These are phyloP conservation scores for Ormyrus thymus DNA, from an alignment of 2,888 invertebrate genomes.

Conservation along the genomic window DNA sequence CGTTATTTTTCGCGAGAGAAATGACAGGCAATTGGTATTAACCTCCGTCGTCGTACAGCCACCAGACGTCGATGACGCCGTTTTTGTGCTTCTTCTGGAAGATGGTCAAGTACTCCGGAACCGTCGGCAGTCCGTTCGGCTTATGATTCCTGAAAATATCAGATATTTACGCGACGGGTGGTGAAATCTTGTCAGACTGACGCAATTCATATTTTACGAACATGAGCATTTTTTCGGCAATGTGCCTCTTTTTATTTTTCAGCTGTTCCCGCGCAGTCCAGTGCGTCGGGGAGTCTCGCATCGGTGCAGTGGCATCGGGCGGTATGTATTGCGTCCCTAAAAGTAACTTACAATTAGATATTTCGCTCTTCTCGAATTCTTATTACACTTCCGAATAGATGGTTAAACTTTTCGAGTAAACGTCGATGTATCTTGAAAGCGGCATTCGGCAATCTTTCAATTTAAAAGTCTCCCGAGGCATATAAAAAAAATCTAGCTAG, in stretches of 20 bases:
- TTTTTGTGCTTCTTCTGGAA: constrained; percentile 87
- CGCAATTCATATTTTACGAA: constrained; percentile 54
- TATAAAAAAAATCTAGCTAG: constrained; percentile 6
- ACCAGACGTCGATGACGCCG: constrained; percentile 95
- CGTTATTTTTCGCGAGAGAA: constrained; percentile 55
- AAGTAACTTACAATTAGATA: constrained; percentile 2
- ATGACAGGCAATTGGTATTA: constrained; percentile 37
- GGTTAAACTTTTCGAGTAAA: too few species aligned
- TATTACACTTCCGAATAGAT: too few species aligned
- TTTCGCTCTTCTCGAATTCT: too few species aligned
- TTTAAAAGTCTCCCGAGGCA: neutral
- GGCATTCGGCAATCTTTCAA: too few species aligned
- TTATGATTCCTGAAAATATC: constrained; percentile 61
- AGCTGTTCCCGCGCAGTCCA: constrained; percentile 68
- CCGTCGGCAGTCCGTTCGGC: constrained; percentile 66
- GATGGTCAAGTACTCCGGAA: constrained; percentile 83
- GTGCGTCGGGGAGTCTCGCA: constrained; percentile 66
- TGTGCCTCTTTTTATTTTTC: constrained; percentile 68
- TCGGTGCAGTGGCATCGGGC: constrained; percentile 59
- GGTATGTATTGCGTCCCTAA: constrained; percentile 61
- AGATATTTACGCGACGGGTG: neutral
- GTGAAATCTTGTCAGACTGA: too few species aligned
- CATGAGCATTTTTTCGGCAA: constrained; percentile 68
- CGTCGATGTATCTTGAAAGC: too few species aligned
- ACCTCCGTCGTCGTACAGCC: constrained; percentile 96